Base-by-base conservation (phyloP, 2,113 vertebrate genomes). In the Mugil cephalus region DNA sequence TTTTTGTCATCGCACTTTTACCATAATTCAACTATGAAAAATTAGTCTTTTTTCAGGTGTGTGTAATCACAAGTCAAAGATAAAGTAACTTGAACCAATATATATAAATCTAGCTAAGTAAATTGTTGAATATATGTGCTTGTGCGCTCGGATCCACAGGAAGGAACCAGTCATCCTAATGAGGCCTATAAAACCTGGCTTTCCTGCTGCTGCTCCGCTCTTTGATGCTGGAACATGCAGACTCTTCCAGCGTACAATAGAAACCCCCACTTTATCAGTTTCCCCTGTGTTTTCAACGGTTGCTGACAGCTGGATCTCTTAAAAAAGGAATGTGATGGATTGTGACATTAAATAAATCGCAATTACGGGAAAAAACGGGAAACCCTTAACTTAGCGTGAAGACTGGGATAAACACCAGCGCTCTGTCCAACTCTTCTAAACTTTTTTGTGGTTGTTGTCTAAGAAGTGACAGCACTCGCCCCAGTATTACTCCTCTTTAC, bases 121-220 rank as follows among this genome's bases (percentile, higher is more conserved):
- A 45, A 35, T 65, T 6, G 60, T 61, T 19, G 19, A 8, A 12
- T 82, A 84, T 76, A 72, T 50, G 38, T 15, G 43, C n/a, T 13
- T 35, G 3, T 63, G 75, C 55, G 55, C 6, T 86, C 4, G 17
- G 66, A 81, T 78, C 35, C 19, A 10, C 77, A 83, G 86, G 79
- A 88, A 85, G 72, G 11, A 54, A 42, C 12, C 0, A 47, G 14
- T 64, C 69, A n/a, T 72, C 59, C 34, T 89, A 87, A 89, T 82
- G 84, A 90, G 74, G 76, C 54, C 71, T 38, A 63, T 86, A 84
- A 90, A 88, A 53, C 48, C 36, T 13, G 46, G n/a, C 50, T 73
- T 74, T 87, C 65, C 82, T 85, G 69, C 83, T 71, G 68, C 38
- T 40, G 54, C 65, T 54, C 36, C 21, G 64, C 66, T 68, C 84